A percentile compares a stretch with the other conserved stretches of the same genome.
Conservation (phyloP, 2,888 invertebrate genomes). For the Caenorhabditis sp. region DNA sequence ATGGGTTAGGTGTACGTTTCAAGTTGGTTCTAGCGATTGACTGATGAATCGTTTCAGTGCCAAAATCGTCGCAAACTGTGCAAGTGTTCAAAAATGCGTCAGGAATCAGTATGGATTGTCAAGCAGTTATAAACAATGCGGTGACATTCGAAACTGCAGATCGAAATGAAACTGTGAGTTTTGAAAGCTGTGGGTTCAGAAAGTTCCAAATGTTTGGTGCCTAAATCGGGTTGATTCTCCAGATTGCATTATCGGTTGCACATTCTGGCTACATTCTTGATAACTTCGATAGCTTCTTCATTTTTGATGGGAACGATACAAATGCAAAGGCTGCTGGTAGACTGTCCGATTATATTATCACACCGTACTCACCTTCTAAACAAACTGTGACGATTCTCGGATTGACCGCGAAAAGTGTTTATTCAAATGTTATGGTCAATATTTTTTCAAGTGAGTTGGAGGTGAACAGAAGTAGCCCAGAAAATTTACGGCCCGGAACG, state of each 20-base stretch:
- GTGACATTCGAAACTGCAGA: slow-evolving; percentile 14
- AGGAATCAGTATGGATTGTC: slow-evolving; percentile 23
- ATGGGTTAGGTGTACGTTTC: slow-evolving; percentile 26
- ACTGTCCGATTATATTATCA: slow-evolving; percentile 15
- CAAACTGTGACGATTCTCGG: slow-evolving; percentile 27
- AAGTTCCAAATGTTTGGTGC: neutral
- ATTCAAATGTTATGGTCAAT: slow-evolving; percentile 27
- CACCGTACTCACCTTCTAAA: slow-evolving; percentile 14
- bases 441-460: slow-evolving; percentile 14
- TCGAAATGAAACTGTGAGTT: slow-evolving; percentile 12
- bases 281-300: slow-evolving; percentile 33
- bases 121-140: slow-evolving; percentile 8
- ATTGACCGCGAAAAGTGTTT: slow-evolving; percentile 14
- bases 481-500: too few species aligned
- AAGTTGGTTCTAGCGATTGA: neutral
- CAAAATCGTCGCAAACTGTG: slow-evolving; percentile 3
- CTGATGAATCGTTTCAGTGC: slow-evolving; percentile 13
- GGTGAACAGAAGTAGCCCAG: too few species aligned
- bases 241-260: slow-evolving; percentile 26
- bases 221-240: neutral
- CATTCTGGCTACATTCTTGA: slow-evolving; percentile 27
- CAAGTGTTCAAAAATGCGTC: slow-evolving; percentile 17
- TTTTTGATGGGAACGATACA: slow-evolving; percentile 27
- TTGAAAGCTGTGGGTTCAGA: neutral
- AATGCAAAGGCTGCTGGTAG: slow-evolving; percentile 15